Evolutionary conservation across 92 coral and sea anemone genomes (phyloP), one percentile per base, ranked within the genome.

Genomic region (Blastomussa wellsi): DNA sequence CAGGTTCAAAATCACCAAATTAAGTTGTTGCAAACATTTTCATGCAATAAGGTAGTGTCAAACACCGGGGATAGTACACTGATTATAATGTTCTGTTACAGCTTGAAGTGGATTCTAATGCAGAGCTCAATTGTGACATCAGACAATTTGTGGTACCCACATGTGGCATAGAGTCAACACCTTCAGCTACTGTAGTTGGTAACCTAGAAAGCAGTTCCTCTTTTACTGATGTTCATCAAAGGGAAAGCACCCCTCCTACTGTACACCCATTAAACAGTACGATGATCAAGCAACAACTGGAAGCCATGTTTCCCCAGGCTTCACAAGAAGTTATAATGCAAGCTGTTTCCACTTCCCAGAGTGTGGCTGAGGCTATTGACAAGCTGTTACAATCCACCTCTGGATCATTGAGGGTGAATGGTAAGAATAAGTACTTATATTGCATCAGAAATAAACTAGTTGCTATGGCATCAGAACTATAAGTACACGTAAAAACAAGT

Each of bases 171-270:
- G 76, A 71, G 37, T 71, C 76, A 71, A 13, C 76, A 71, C 76
- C 76, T 71, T 71, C 76, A 37, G 3, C 49, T 71, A 29, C 76
- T 37, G 76, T 71, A 37, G 28, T 71, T 71, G n/a, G 49, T 22
- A 14, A 71, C 49, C 76, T 71, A 29, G 76, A 71, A 71, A 37
- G 76, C 76, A 71, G 48, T 71, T 71, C 76, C 76, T 71, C 76
- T 71, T 36, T 71, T 71, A 70, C 74, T 70, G 42, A 70, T 70
- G 33, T 4, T 44, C 49, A 33, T 70, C 76, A 71, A 37, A 67
- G 39, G 16, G 72, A 67, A 67, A 71, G 31, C 76, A 71, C 76
- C 20, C 5, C 74, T 32, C 44, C 74, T 69, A 26, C 76, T 71
- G 49, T 49, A 71, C 76, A 71, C 26, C 76, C 76, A 71, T 37